Base-by-base conservation (phyloP, 2,113 vertebrate genomes). In the Callorhinus ursinus region DNA sequence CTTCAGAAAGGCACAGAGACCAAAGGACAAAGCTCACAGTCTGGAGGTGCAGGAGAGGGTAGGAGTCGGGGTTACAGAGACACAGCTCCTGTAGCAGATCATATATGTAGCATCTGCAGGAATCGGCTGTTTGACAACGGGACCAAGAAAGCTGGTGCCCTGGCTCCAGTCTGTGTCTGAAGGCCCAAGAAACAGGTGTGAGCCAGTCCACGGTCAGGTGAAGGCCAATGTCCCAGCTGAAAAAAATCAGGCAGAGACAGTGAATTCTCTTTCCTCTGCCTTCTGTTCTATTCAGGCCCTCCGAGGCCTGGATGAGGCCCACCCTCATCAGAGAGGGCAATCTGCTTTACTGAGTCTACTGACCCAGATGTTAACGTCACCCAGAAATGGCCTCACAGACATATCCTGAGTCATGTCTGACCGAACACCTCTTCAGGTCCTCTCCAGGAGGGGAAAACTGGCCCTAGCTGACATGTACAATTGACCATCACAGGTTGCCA, bases 41-140 rank as follows among this genome's bases (percentile, higher is more conserved):
- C 31, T 11, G 26, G 7, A 28, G 12, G 39, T 1, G 12, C 2
- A 4, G 33, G 36, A 5, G 7, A 3, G 31, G 14, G 1, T 1
- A 5, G 72, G 1, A 0, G 18, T 14, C 46, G 26, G 26, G n/a
- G 14, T 2, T 26, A 26, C 57, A 5, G 69, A 31, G 71, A n/a
- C 13, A 11, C 42, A 31, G 33, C n/a, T 7, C 0, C 7, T 1
- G 7, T 2, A 36, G 88, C 22, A 1, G 8, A 31, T 4, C 2
- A 1, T 31, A 10, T 0, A 2, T 3, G 1, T 46, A 46, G 46
- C 12, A 1, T 16, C 24, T 4, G 24, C 72, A 16, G 13, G 24
- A 15, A 2, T 10, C 0, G 0, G 39, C 42, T 1, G 46, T 49
- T 3, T 5, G 28, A 18, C 24, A 15, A 74, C 12, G 39, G 26